Evolutionary conservation across 2,888 invertebrate species (phyloP), one percentile per base, ranked within the genome.

Genomic region (Neoascia interrupta): DNA sequence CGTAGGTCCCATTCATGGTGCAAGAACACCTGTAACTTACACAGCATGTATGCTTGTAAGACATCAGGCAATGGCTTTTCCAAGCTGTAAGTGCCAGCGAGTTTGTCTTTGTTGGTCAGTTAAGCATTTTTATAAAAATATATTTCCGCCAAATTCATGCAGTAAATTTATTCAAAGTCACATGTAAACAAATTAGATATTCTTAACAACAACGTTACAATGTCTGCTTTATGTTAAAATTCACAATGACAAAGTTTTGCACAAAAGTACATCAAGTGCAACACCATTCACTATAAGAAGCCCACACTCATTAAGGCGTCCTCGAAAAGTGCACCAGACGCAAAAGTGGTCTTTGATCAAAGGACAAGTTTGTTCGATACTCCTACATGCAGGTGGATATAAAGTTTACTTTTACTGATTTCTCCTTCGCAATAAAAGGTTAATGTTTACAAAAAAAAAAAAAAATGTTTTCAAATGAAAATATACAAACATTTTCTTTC

Each of bases 341-440:
- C n/a, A n/a, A n/a, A n/a, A n/a, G n/a, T n/a, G n/a, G 49, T 51
- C 61, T 47, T 13, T 47, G 39, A 47, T 41, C 61, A 61, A 68
- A 74, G 74, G 74, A 74, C 74, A 68, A 68, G 58, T 66, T 58
- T 49, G 28, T n/a, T n/a, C n/a, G n/a, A 5, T 10, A 36, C 37
- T 51, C 36, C 49, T 23, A 63, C 72, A 18, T 11, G n/a, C 1
- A 8, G 8, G 4, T 10, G 15, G 21, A 23, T 18, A 31, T 23
- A 21, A 23, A 16, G 51, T 18, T 47, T 39, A 43, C 15, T 72
- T 63, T 47, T 60, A 60, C 60, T 36, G 36, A 37, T 15, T 19
- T 6, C 26, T 34, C 31, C 5, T 19, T 23, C 26, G 28, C 5
- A 19, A 28, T 26, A 43, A 34, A 58, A 47, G 26, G 28, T 15